Evolutionary conservation across 2,888 invertebrate genomes (phyloP), one percentile per base, ranked within the genome.

Genomic region (Hoplodrina blanda): DNA sequence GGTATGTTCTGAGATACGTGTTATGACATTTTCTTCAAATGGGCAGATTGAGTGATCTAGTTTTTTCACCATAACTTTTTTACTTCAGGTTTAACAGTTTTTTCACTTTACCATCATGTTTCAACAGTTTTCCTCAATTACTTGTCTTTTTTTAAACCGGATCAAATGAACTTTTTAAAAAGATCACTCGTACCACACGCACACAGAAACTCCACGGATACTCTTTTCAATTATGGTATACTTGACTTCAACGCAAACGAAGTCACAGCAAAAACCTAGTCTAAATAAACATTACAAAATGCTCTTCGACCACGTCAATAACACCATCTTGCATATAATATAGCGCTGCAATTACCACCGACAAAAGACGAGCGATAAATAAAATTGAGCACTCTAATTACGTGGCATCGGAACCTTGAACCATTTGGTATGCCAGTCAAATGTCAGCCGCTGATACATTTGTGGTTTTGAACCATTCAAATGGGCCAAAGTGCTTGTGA

Each of bases 361-460:
- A 77, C 78, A 77, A 69, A 73, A 76, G 82, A 83, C 71, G 54
- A 64, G 65, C 67, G 60, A 82, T 82, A 83, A 82, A 81, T 78
- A 80, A 84, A 80, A 76, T 70, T 64, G 76, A 74, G 72, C 84
- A 84, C 77, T 81, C 82, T 84, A 76, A 78, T 81, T 76, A 83
- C 67, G 73, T 33, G 19, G 69, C 64, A 59, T 53, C 59, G 70
- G 70, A 77, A 83, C 87, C 85, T 87, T 86, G 85, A 84, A 78
- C 87, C 54, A 60, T 13, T 44, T 56, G 67, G 76, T 76, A 80
- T 80, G 83, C 61, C 54, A 59, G 46, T 37, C 64, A 83, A 82
- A 82, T 82, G 82, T 66, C 82, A 82, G 69, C 19, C 19, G 62
- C 56, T 77, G 84, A 76, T 73, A 75, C 73, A 70, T 71, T 77